A percentile compares a stretch with the other conserved stretches of the same genome.
Evolutionary conservation across 1,140 invertebrate genomes (phyloP).

Genomic region (Apocrypta bakeri): DNA sequence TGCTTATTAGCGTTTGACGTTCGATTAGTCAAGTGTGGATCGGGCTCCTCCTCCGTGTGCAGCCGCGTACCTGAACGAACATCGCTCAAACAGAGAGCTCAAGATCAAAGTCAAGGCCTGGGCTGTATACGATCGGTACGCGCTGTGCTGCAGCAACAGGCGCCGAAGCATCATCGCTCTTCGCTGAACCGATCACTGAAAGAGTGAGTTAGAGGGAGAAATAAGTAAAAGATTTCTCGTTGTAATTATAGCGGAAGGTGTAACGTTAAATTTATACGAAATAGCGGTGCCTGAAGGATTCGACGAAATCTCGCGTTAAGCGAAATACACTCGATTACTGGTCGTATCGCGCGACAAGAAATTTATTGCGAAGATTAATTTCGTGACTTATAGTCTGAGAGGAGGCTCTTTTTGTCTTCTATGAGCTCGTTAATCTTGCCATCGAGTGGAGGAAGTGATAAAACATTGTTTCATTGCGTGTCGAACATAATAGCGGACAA

Average conservation of each 20-base stretch:
- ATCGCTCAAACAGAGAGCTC: constrained; percentile 46
- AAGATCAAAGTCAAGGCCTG: constrained; percentile 54
- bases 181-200: constrained; percentile 45
- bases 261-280: constrained; percentile 63
- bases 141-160: constrained; percentile 62
- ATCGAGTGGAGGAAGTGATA: background rate
- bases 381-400: background rate
- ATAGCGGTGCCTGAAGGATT: constrained; percentile 22
- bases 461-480: background rate
- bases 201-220: constrained; percentile 47
- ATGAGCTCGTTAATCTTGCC: background rate
- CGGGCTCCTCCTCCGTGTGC: constrained; percentile 60
- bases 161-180: constrained; percentile 69
- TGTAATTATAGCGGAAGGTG: constrained; percentile 65
- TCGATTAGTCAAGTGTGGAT: constrained; percentile 72
- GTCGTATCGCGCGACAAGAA: background rate
- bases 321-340: background rate
- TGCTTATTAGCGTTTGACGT: constrained; percentile 73
- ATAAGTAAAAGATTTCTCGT: constrained; percentile 54
- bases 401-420: background rate
- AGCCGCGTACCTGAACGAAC: constrained; percentile 26
- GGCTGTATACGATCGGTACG: constrained; percentile 38
- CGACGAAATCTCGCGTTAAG: background rate
- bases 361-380: constrained; percentile 3
- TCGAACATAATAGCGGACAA: background rate